A percentile compares a stretch with the other conserved stretches of the same genome.
phyloP scores from a whole-genome alignment of 1,140 invertebrate genomes.

The Drosophila mayri region DNA sequence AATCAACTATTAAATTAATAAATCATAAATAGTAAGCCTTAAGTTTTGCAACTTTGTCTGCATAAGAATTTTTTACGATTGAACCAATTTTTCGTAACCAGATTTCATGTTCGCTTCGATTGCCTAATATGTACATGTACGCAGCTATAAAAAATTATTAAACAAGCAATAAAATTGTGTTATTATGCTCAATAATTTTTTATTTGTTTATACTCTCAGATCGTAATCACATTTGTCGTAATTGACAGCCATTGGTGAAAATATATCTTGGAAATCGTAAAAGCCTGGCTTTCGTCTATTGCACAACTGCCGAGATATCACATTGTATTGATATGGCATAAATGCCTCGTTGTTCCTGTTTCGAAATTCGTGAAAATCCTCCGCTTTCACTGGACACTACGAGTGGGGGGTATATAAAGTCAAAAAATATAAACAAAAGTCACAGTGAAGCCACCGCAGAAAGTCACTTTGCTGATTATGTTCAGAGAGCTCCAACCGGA shows the following conservation, averaged over 20 bases:
- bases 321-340: constrained; percentile 39
- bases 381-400: constrained; percentile 48
- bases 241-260: constrained; percentile 33
- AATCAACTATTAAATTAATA: constrained; percentile 2
- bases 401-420: constrained; percentile 6
- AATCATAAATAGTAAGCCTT: constrained; percentile 1
- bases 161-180: constrained; percentile 13
- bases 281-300: constrained; percentile 22
- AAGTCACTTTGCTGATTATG: constrained; percentile 57
- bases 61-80: constrained; percentile 10
- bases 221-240: constrained; percentile 23
- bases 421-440: constrained; percentile 36
- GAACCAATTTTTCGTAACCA: constrained; percentile 3
- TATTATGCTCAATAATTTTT: constrained; percentile 17
- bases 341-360: constrained; percentile 42
- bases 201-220: constrained; percentile 18
- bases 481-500: constrained; percentile 49
- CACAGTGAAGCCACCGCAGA: constrained; percentile 36
- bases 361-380: constrained; percentile 24
- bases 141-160: background rate
- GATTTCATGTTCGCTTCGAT: constrained; percentile 6
- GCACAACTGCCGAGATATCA: constrained; percentile 33
- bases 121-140: constrained; percentile 3
- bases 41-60: constrained; percentile 1
- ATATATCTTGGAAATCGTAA: constrained; percentile 49